Conservation (phyloP, 37 sponge, comb jelly and placozoan genomes). For the Halichondria panicea region DNA sequence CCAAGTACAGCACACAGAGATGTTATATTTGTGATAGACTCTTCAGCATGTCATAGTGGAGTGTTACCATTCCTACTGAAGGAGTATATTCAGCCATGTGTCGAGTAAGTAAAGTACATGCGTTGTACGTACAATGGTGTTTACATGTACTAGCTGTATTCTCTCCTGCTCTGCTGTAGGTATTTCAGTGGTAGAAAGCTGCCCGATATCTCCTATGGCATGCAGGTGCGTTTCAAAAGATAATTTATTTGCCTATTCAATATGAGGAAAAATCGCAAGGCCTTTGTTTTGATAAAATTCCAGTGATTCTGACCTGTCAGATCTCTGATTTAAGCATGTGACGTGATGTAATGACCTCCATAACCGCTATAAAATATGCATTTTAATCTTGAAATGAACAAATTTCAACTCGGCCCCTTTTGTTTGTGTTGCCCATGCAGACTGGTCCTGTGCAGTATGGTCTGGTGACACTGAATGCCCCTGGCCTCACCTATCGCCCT, state of each 20-base stretch:
- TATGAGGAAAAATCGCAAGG: too few species aligned
- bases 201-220: not conserved
- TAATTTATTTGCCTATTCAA: too few species aligned
- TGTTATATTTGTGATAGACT: conserved; percentile 47
- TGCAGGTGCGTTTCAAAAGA: too few species aligned
- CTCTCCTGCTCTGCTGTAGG: conserved; percentile 1
- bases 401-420: too few species aligned
- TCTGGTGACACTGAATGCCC: conserved; percentile 23
- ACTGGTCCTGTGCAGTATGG: conserved; percentile 42
- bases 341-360: too few species aligned
- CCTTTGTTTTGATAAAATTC: too few species aligned
- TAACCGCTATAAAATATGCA: too few species aligned
- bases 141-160: too few species aligned
- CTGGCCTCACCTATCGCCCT: conserved; percentile 22
- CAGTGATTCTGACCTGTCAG: too few species aligned
- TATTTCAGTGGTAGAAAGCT: not conserved
- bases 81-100: conserved; percentile 36
- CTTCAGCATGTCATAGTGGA: conserved; percentile 45
- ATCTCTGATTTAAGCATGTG: too few species aligned
- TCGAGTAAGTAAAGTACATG: conserved; percentile 35
- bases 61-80: conserved; percentile 27
- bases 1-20: conserved; percentile 5
- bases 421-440: too few species aligned
- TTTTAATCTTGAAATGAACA: too few species aligned
- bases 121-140: not conserved